Evolutionary conservation across 1,140 invertebrate species (phyloP).

Genomic region (Apocrypta bakeri): DNA sequence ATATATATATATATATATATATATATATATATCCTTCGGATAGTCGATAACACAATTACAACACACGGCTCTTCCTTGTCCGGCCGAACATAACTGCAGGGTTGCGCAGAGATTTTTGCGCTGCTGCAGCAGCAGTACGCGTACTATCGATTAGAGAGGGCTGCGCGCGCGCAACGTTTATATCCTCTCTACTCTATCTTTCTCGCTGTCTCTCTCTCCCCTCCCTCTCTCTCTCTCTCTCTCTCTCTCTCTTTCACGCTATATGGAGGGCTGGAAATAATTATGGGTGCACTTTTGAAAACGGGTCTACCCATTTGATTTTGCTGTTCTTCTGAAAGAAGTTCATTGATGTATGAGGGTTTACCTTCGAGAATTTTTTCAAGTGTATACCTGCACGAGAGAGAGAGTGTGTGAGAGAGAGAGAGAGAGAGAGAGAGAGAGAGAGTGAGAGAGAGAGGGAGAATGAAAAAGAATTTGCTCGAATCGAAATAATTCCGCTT

Average conservation of each 20-base stretch:
- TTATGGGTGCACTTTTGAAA: conserved; percentile 64
- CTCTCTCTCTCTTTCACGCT: neutral
- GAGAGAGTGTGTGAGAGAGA: no score
- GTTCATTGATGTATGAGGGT: neutral
- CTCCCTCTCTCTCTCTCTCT: neutral
- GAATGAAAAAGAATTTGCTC: no score
- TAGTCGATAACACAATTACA: neutral
- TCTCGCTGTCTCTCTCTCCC: no score
- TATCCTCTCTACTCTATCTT: neutral
- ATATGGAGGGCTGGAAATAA: conserved; percentile 61
- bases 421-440: no score
- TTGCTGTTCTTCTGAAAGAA: neutral
- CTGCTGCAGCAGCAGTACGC: neutral
- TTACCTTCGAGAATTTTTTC: neutral
- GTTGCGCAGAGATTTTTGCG: conserved; percentile 6
- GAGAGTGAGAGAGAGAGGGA: no score
- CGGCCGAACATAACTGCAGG: neutral
- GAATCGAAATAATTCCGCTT: no score
- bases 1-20: no score
- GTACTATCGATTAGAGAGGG: conserved; percentile 51
- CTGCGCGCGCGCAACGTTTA: neutral
- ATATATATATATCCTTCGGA: no score
- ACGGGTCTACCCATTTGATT: neutral
- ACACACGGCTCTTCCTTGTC: neutral
- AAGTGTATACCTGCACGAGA: no score